Percentiles rank a stretch among this genome's conserved stretches.
Conservation (phyloP, 1,140 invertebrate species). For the Myzus persicae region DNA sequence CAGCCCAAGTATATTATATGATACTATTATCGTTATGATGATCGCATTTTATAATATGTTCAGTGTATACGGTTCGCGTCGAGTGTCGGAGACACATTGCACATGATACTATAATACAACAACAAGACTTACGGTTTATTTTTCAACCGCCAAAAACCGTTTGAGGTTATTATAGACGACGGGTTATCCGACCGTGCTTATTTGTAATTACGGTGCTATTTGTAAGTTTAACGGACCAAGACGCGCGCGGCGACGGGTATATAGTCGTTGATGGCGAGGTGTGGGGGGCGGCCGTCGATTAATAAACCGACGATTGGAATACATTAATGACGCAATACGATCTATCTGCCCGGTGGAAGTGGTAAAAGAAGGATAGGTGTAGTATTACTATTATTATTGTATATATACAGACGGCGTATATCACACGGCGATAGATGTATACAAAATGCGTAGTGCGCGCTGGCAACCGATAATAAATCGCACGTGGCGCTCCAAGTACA, state of each 20-base stretch:
- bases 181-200: background rate
- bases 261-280: background rate
- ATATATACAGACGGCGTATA: background rate
- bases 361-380: background rate
- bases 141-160: constrained; percentile 33
- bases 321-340: background rate
- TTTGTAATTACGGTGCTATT: constrained; percentile 35
- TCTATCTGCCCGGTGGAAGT: background rate
- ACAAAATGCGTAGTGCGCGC: background rate
- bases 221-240: constrained; percentile 58
- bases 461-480: constrained; percentile 10
- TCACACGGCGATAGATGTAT: background rate
- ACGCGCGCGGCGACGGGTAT: background rate
- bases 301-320: constrained; percentile 29
- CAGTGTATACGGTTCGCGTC: too few relatives aligned
- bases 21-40: too few relatives aligned
- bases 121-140: constrained; percentile 9
- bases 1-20: background rate
- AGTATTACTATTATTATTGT: background rate
- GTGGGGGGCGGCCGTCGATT: background rate
- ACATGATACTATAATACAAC: background rate
- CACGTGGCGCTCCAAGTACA: background rate
- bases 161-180: background rate
- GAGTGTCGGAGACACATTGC: too few relatives aligned
- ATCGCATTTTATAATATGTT: too few relatives aligned